Percentiles rank a stretch among this genome's conserved stretches.
Conservation (phyloP, 2,113 vertebrate genomes). For the Callospermophilus lateralis region DNA sequence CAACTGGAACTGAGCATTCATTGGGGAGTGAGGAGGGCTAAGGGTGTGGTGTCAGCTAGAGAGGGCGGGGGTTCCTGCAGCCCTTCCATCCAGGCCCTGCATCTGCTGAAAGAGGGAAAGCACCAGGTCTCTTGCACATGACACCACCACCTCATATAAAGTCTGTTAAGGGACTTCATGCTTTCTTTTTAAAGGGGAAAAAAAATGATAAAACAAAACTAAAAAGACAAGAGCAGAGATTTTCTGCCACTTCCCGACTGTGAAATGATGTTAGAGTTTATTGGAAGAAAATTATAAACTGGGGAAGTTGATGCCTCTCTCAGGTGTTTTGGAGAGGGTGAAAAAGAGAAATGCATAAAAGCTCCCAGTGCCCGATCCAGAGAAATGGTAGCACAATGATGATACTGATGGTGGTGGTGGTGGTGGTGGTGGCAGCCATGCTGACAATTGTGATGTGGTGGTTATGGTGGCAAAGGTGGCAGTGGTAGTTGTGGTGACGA, state of each 20-base stretch:
- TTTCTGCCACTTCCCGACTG: not conserved
- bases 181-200: not conserved
- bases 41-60: no score
- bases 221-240: not conserved
- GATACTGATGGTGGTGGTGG: no score
- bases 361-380: not conserved
- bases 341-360: not conserved
- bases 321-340: not conserved
- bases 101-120: not conserved
- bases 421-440: no score
- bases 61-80: rapidly evolving
- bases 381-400: not conserved
- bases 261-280: not conserved
- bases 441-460: not conserved
- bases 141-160: not conserved
- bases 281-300: not conserved
- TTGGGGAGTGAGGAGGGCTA: rapidly evolving
- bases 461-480: no score
- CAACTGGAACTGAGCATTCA: not conserved
- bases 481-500: not conserved
- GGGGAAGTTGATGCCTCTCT: not conserved
- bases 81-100: not conserved
- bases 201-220: not conserved
- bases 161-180: not conserved
- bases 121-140: no score